Evolutionary conservation across 2,797 vertebrate genomes (phyloP), one percentile per base, ranked within the genome.

Genomic region (Chrosomus eos): DNA sequence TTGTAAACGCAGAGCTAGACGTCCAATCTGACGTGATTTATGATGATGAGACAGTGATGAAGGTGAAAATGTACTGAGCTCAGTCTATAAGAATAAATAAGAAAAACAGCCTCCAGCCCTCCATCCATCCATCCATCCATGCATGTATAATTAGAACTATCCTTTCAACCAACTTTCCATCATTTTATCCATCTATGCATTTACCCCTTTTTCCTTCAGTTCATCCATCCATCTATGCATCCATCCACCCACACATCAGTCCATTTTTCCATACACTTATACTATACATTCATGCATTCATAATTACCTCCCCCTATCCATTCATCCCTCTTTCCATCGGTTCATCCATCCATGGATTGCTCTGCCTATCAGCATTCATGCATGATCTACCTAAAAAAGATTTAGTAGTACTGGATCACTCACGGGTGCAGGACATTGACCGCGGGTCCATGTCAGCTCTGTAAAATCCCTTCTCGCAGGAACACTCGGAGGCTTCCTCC

Each of bases 381-480:
- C 33, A 80, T 77, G 45, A 76, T 66, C 60, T 23, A 73, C 43
- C 70, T 74, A 64, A 48, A 13, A 55, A 3, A 43, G 45, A 26
- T 33, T n/a, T 33, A 77, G 45, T 75, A 36, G 40, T 66, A 31
- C 19, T 76, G 82, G 64, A 68, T 84, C 33, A 94, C 96, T 96
- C 87, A 97, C 96, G 93, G 74, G 96, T 96, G 90, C 96, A 97
- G 82, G 96, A 90, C 94, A 95, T 95, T 51, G 95, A 95, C 80
- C 93, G 94, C 0, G 95, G 94, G 91, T 97, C 96, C 0, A 87
- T 83, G 87, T 95, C 94, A 0, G 95, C 94, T 1, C 95, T 93
- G 91, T 96, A 89, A 92, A 93, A 96, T 36, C 95, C 93, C 86
- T 92, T 95, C 88, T 96, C 95, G 18, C 96, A 97, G 5, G 92